phyloP scores from a whole-genome alignment of 2,113 vertebrate species.

The Phaethornis superciliosus region DNA sequence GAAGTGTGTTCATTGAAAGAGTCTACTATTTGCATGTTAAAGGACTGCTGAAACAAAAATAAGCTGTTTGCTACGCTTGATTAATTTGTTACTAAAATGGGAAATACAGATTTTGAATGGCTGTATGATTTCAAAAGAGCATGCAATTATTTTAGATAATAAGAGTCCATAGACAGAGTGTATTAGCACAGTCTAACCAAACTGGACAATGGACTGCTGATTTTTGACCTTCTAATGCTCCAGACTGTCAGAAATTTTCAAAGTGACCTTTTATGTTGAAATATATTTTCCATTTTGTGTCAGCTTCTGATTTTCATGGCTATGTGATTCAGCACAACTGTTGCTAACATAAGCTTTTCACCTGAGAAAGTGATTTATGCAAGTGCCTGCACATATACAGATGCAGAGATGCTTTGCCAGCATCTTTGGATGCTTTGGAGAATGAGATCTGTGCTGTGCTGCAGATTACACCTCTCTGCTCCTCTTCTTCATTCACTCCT shows the following conservation, averaged over 20 bases:
- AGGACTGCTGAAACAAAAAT: slow-evolving; percentile 5
- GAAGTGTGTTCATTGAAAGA: background rate
- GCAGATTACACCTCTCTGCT: background rate
- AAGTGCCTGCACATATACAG: accelerated
- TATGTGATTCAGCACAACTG: background rate
- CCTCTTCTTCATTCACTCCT: background rate
- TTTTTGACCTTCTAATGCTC: slow-evolving; percentile 66
- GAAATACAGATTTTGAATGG: background rate
- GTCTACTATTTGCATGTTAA: slow-evolving; percentile 18
- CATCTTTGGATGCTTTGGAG: background rate
- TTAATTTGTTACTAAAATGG: slow-evolving; percentile 44
- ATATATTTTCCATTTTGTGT: slow-evolving; percentile 56
- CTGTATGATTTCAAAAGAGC: slow-evolving; percentile 37
- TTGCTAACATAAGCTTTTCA: slow-evolving; percentile 46
- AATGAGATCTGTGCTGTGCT: background rate
- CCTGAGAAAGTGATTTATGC: slow-evolving; percentile 1
- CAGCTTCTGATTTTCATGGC: slow-evolving; percentile 23
- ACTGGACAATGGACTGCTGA: slow-evolving; percentile 40
- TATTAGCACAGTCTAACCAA: background rate
- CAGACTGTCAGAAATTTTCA: slow-evolving; percentile 54
- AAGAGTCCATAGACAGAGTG: background rate
- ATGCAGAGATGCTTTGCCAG: background rate
- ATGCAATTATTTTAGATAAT: slow-evolving; percentile 56
- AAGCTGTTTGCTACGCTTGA: slow-evolving; percentile 17
- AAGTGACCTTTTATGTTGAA: slow-evolving; percentile 62